phyloP scores from a whole-genome alignment of 2,888 invertebrate species.

The Ethmia dodecea region DNA sequence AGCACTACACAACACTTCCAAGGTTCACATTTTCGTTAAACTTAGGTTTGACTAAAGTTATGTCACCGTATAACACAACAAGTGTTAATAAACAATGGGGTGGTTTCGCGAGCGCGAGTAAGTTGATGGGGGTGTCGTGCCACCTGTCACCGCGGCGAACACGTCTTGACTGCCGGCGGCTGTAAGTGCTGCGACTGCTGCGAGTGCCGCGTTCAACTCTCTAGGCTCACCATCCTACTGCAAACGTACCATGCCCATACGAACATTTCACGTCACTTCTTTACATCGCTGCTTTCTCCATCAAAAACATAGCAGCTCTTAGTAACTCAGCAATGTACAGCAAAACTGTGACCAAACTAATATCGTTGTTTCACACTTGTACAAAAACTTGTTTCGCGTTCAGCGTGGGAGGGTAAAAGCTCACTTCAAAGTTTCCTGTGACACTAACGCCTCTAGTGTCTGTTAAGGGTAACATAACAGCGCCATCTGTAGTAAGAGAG shows the following conservation, averaged over 20 bases:
- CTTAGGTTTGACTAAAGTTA: conserved; percentile 25
- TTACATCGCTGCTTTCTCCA: conserved; percentile 7
- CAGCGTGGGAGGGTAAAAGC: conserved; percentile 29
- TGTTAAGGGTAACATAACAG: conserved; percentile 13
- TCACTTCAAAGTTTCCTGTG: conserved; percentile 16
- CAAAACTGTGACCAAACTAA: too few relatives aligned
- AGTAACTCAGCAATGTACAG: conserved; percentile 31
- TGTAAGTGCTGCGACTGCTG: too few relatives aligned
- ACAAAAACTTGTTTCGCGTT: conserved; percentile 7
- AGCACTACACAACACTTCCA: conserved; percentile 65
- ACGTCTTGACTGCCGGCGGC: conserved; percentile 62
- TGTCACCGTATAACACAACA: conserved; percentile 49
- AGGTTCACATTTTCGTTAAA: conserved; percentile 48
- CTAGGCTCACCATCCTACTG: conserved; percentile 36
- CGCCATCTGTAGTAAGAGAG: conserved; percentile 35
- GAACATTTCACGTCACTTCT: neutral
- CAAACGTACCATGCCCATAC: conserved; percentile 2
- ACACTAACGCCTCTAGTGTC: conserved; percentile 28
- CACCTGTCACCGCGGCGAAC: conserved; percentile 66
- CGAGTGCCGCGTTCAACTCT: conserved; percentile 52
- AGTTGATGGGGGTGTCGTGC: conserved; percentile 43
- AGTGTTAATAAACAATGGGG: conserved; percentile 64
- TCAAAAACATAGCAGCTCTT: too few relatives aligned
- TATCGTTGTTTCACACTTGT: neutral
- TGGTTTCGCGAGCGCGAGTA: conserved; percentile 62